Evolutionary conservation across 92 coral and sea anemone genomes (phyloP), one percentile per base, ranked within the genome.

Genomic region (Zoanthus gigantus): DNA sequence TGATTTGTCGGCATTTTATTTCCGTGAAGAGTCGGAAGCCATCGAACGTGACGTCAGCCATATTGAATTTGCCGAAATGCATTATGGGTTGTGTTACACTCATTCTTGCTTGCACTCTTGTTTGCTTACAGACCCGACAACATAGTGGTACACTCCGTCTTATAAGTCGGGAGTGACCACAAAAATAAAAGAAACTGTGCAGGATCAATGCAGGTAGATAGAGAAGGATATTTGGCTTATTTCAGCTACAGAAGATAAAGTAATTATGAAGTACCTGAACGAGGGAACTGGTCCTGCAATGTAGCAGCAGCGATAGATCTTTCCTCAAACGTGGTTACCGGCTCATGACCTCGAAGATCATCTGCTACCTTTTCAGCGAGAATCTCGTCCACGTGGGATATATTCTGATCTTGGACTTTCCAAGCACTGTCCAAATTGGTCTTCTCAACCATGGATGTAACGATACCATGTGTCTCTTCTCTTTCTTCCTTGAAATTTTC

Each of bases 401-500:
- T 85, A 65, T 76, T 80, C 30, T 61, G 82, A 61, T 94, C 95
- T 69, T 86, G 88, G 1, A 89, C 31, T 73, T 77, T 93, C 96
- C 96, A 94, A 11, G 90, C 90, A 9, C 15, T 83, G 63, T 94
- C 88, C 17, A 94, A 73, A 37, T 92, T 93, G 0, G 95, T 94
- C 73, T 54, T 77, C 61, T 94, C 93, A 60, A 94, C 93, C 88
- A 92, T 89, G 16, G 93, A 89, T 8, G 94, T 94, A 15, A 31
- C 58, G 1, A 94, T 94, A 61, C 96, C 96, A 81, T 88, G 96
- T 2, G 96, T 94, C 74, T 89, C 88, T 45, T 14, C 32, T 30
- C 95, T 90, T n/a, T 88, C 91, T 48, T 87, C 82, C 23, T 16
- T 71, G 48, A 92, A 94, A 0, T 89, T 88, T 74, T 90, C 79